These are phyloP conservation scores for Microcebus murinus DNA, from an alignment of 2,113 vertebrate genomes.

Conservation along the genomic window DNA sequence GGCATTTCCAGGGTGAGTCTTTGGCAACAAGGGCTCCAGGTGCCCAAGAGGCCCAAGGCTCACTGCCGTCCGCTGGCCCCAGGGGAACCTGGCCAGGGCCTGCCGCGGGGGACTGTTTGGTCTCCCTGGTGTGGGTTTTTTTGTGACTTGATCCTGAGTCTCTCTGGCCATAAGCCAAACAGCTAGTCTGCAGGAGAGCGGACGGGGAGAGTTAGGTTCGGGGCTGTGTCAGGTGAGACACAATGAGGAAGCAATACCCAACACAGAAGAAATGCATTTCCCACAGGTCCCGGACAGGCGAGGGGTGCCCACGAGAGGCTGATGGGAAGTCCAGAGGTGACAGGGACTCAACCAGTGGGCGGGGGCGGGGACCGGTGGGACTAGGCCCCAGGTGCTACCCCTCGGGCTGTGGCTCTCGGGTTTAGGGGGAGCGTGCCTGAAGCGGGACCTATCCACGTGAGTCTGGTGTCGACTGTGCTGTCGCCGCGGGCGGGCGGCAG, in stretches of 20 bases:
- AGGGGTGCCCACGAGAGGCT: background rate
- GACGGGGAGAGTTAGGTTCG: background rate
- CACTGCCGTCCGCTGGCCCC: background rate
- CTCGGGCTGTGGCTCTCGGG: background rate
- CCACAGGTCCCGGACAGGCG: background rate
- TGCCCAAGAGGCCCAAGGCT: background rate
- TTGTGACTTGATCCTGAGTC: background rate
- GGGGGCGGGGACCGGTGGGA: too few relatives aligned
- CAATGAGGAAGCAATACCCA: background rate
- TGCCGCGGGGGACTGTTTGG: background rate
- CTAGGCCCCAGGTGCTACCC: background rate
- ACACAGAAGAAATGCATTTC: background rate
- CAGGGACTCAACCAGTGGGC: background rate
- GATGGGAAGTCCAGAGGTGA: background rate
- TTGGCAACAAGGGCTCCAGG: background rate
- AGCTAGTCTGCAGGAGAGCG: background rate
- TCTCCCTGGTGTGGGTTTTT: background rate
- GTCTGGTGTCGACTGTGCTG: background rate
- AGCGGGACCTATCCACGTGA: background rate
- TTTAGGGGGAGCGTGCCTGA: background rate
- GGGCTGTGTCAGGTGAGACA: background rate
- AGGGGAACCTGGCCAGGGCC: background rate
- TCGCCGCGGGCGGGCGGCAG: background rate
- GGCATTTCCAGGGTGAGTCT: background rate
- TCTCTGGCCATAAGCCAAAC: background rate